Evolutionary conservation across 2,113 vertebrate genomes (phyloP), one percentile per base, ranked within the genome.

Genomic region (Halcyon malimbica): DNA sequence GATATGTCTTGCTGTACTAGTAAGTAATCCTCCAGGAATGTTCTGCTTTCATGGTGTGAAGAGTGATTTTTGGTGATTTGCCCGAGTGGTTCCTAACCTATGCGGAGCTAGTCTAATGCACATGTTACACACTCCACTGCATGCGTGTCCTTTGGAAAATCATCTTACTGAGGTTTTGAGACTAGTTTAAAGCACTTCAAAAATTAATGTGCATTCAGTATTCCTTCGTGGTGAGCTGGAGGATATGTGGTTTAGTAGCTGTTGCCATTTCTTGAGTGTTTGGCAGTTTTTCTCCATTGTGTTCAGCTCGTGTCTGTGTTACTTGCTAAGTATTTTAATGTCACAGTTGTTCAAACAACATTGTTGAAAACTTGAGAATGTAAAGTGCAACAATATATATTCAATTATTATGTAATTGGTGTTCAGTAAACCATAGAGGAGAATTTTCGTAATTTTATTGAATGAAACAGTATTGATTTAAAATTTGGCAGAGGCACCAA

Each of bases 171-270:
- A 56, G 9, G 10, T 67, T 92, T 68, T 67, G 28, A 15, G n/a
- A 16, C 11, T n/a, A 41, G 37, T 53, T 69, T 41, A 51, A 73
- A 89, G 37, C n/a, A 68, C 25, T 91, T 75, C 29, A n/a, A 53
- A 85, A 82, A 35, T 56, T 5, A 82, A 42, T n/a, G 4, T 78
- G 6, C 0, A 0, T 46, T 90, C 9, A 35, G 14, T 65, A 39
- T 88, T 94, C 14, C 35, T 83, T 7, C 7, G 4, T 53, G 16
- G 14, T 48, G 57, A 69, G 28, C 8, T 50, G 13, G 6, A 6
- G 9, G 2, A 16, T 50, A 10, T 1, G 8, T 41, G 19, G 4
- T 33, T 84, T 73, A 67, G n/a, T 70, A 70, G 64, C 46, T 56
- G 9, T 50, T 75, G 19, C 21, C 16, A 26, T 83, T 57, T 69